Base-by-base conservation (phyloP, 2,888 invertebrate species). In the Troides helena region DNA sequence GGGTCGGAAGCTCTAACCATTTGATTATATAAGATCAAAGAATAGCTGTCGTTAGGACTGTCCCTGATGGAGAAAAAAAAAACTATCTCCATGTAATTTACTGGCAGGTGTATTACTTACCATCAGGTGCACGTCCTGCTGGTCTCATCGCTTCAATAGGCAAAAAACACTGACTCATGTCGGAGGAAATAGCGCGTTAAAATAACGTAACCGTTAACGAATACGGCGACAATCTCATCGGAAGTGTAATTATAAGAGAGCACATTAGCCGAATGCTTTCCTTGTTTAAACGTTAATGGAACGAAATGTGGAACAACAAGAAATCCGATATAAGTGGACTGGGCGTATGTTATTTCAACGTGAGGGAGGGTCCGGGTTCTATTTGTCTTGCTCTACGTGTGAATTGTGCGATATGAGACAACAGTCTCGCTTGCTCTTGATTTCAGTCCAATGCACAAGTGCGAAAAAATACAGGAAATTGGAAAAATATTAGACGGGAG, bases 251-350 rank as follows among this genome's bases (percentile, higher is more conserved):
- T 70, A 73, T 39, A 71, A 81, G 77, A 77, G 80, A 83, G 82
- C 83, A 84, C 77, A 80, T 80, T 74, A 75, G 72, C 67, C 71
- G 72, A 77, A 80, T 84, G 77, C 81, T 80, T 88, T 80, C 77
- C 79, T 81, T 77, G 80, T 76, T 82, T 78, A 81, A 82, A 84
- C 86, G 83, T 83, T 88, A 90, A 89, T 90, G 87, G 89, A 86
- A 87, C 80, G 85, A 82, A 85, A 83, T 82, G 81, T 84, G 82
- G 81, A 88, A 90, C 90, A 90, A 90, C 86, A 85, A 84, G 90
- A 85, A 90, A 91, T 90, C 88, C 81, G 90, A 90, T 90, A 90
- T 89, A 84, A 89, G 87, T 85, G 86, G 85, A 83, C 82, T 77
- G 76, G 75, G 81, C 79, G 78, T 83, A 84, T 90, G 88, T 90